Percentiles rank a stretch among this genome's conserved stretches.
Evolutionary conservation across 2,888 invertebrate species (phyloP).

Genomic region (Ethmia dodecea): DNA sequence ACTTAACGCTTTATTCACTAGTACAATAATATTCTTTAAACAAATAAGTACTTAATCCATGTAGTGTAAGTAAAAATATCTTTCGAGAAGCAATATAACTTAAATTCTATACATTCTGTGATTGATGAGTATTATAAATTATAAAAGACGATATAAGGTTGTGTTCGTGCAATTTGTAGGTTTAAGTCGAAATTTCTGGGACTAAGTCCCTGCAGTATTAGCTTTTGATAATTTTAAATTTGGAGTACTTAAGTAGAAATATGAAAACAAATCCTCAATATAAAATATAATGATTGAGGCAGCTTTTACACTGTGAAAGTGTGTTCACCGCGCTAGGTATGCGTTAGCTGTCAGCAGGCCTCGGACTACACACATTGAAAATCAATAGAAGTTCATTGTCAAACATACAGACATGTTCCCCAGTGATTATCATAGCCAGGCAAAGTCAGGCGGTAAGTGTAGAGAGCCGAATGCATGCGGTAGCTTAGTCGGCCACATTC

Average conservation of each 20-base stretch:
- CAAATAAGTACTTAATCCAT: conserved; percentile 13
- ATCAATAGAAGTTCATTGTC: too few species aligned
- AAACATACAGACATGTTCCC: too few species aligned
- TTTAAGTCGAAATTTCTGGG: conserved; percentile 51
- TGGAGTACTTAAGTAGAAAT: conserved; percentile 9
- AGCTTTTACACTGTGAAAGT: too few species aligned
- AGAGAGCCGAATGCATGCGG: conserved; percentile 68
- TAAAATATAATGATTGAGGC: too few species aligned
- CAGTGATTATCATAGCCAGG: too few species aligned
- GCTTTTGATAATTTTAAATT: conserved; percentile 3
- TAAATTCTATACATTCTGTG: conserved; percentile 47
- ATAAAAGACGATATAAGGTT: conserved; percentile 65
- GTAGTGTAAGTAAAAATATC: conserved; percentile 8
- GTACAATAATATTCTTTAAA: background rate
- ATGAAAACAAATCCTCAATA: too few species aligned
- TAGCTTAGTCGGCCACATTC: conserved; percentile 60
- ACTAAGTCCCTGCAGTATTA: conserved; percentile 40
- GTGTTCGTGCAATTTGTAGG: conserved; percentile 74
- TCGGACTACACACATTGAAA: too few species aligned
- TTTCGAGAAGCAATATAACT: conserved; percentile 61
- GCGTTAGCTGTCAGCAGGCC: too few species aligned
- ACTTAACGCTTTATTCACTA: too few species aligned
- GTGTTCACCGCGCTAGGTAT: too few species aligned
- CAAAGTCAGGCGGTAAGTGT: conserved; percentile 46
- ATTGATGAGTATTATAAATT: conserved; percentile 55